Base-by-base conservation (phyloP, 2,888 invertebrate genomes). In the Rhingia rostrata region DNA sequence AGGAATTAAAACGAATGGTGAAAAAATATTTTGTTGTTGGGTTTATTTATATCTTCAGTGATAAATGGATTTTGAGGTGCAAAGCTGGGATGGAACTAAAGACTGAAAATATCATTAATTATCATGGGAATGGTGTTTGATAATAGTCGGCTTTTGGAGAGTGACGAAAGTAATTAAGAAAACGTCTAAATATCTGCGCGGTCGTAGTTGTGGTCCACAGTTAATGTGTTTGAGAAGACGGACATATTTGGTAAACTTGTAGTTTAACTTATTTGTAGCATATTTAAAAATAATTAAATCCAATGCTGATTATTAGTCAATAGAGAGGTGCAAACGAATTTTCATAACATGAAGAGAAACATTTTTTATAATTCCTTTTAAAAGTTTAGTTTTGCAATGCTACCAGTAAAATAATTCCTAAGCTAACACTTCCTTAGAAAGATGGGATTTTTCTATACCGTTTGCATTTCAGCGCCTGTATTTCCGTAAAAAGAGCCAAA, bases 1-100 rank as follows among this genome's bases (percentile, higher is more conserved):
- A 53, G 22, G 43, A 54, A 51, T 64, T 64, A 64, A 51, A 51
- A 64, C 66, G 43, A 35, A 43, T 43, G 41, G 41, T 56, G 22
- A 41, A 22, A 22, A 22, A 2, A 2, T 10, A 6, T 32, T 66
- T 32, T 32, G 12, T 53, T 53, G 30, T 12, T 53, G 64, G 37
- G 64, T 53, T 60, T 60, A 5, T 32, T 32, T 41, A n/a, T 41
- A 12, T 41, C 41, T 41, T 14, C 39, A 10, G 39, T 51, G 9
- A 41, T 63, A 37, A 64, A 64, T 51, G n/a, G 30, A 9, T 32
- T 51, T 37, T 5, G 51, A 39, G 30, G 49, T 64, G 37, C 49
- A 32, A 60, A 33, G 43, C 6, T 33, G 35, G 12, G n/a, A 22
- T 35, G 9, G 5, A 22, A 5, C 12, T 33, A 12, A n/a, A 33